phyloP scores from a whole-genome alignment of 2,113 vertebrate genomes.

The Leucoraja erinaceus region DNA sequence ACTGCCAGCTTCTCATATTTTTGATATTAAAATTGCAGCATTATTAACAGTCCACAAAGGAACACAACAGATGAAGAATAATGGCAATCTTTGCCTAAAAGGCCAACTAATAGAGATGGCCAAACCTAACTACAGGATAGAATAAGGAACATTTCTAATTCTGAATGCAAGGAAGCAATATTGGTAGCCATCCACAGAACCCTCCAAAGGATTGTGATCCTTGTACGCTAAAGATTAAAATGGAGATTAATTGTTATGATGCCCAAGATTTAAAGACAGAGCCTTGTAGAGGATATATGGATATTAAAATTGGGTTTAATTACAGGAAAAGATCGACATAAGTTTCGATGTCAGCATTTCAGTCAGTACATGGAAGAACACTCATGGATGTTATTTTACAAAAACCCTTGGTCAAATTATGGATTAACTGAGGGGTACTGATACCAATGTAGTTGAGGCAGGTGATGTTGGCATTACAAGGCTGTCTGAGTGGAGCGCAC shows the following conservation, averaged over 20 bases:
- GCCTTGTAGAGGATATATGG: too few species aligned
- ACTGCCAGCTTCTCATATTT: neutral
- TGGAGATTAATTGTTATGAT: neutral
- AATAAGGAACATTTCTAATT: neutral
- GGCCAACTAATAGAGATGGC: neutral
- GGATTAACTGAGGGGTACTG: neutral
- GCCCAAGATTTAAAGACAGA: neutral
- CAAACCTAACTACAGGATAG: neutral
- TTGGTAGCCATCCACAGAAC: neutral
- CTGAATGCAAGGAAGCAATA: neutral
- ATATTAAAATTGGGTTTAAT: neutral
- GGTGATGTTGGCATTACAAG: neutral
- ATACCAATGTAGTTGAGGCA: neutral
- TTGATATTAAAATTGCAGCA: neutral
- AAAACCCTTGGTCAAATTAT: neutral
- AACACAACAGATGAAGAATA: neutral
- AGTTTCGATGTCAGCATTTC: neutral
- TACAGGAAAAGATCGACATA: neutral
- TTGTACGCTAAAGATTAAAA: neutral
- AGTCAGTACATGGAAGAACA: neutral
- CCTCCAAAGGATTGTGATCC: neutral
- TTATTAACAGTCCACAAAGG: neutral
- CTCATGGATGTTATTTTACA: neutral
- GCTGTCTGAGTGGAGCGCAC: neutral
- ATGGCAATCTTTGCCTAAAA: too few species aligned